Percentiles rank a stretch among this genome's conserved stretches.
Evolutionary conservation across 2,797 vertebrate genomes (phyloP).

Genomic region (Coranthus polyacanthus): DNA sequence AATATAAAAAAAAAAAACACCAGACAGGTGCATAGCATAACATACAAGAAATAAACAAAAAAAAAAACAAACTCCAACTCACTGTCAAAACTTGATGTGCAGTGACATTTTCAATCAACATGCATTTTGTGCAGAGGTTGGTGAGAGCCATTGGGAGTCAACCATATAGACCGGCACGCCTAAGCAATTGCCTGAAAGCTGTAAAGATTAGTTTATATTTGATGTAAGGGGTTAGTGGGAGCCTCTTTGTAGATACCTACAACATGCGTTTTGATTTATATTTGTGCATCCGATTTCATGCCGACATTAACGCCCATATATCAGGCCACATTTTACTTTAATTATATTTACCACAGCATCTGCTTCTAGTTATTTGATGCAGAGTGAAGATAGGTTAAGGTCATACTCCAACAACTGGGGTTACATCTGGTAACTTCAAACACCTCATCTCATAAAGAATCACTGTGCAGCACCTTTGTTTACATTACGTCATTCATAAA

Average conservation of each 20-base stretch:
- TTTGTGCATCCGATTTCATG: no score
- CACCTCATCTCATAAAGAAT: neutral
- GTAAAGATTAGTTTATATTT: neutral
- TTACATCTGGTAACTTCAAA: slow-evolving; percentile 3
- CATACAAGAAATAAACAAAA: slow-evolving; percentile 11
- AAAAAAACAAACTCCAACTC: slow-evolving; percentile 19
- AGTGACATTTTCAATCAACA: slow-evolving; percentile 41
- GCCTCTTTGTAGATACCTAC: neutral
- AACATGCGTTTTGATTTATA: slow-evolving; percentile 4
- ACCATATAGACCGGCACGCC: neutral
- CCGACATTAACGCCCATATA: no score
- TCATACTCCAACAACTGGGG: neutral
- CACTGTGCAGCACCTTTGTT: neutral
- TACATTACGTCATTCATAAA: slow-evolving; percentile 16
- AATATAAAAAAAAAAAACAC: slow-evolving; percentile 37
- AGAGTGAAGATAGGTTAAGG: neutral
- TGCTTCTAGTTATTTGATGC: neutral
- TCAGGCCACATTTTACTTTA: neutral
- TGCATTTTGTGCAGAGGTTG: slow-evolving; percentile 9
- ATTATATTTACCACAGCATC: slow-evolving; percentile 10
- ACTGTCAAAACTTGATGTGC: slow-evolving; percentile 17
- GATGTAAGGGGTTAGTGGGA: neutral
- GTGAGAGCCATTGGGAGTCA: slow-evolving; percentile 7
- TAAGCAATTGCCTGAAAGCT: slow-evolving; percentile 6
- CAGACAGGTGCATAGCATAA: slow-evolving; percentile 26